These are phyloP conservation scores for Dromas ardeola DNA, from an alignment of 2,113 vertebrate genomes.

Conservation along the genomic window DNA sequence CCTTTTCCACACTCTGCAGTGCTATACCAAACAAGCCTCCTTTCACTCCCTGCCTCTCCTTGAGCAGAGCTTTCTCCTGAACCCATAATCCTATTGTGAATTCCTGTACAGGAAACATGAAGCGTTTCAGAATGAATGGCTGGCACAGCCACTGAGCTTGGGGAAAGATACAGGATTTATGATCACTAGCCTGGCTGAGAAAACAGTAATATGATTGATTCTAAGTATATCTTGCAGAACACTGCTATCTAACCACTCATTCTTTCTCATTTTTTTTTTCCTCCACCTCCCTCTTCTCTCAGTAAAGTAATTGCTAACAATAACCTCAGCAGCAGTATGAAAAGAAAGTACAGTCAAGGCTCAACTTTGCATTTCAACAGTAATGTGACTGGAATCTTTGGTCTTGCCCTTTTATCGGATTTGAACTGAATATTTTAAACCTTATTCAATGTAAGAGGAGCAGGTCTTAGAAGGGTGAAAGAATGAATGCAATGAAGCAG, in stretches of 20 bases:
- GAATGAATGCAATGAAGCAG: background rate
- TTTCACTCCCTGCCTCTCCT: background rate
- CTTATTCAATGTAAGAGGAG: background rate
- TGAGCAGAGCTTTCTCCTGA: background rate
- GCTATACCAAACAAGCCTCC: background rate
- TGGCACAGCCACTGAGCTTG: background rate
- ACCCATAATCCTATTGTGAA: background rate
- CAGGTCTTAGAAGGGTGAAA: background rate
- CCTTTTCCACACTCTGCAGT: background rate
- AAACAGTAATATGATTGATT: conserved; percentile 34
- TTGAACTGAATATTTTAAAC: background rate
- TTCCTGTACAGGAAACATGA: background rate
- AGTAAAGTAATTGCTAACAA: conserved; percentile 41
- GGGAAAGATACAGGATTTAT: conserved; percentile 16
- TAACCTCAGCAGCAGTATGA: background rate
- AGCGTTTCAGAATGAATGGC: background rate
- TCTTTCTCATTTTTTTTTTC: background rate
- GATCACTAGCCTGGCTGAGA: background rate
- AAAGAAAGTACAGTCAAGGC: background rate
- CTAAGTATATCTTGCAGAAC: conserved; percentile 50
- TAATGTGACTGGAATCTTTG: background rate
- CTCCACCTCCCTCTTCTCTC: background rate
- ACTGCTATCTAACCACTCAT: conserved; percentile 7
- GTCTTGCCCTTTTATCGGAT: background rate
- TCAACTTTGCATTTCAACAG: background rate